Conservation (phyloP, 1,140 invertebrate genomes). For the Brachionus manjavacas region DNA sequence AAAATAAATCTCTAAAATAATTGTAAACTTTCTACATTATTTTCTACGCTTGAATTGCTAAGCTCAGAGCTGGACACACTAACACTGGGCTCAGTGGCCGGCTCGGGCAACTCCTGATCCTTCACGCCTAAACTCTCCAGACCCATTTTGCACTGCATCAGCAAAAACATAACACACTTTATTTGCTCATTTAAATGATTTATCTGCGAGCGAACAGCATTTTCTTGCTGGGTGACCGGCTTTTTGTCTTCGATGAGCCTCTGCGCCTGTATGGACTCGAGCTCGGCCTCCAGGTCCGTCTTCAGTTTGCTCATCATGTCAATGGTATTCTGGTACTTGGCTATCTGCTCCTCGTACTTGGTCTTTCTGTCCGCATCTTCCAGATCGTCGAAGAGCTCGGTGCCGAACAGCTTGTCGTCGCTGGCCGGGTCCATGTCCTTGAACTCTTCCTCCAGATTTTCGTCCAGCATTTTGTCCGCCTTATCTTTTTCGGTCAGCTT, state of each 20-base stretch:
- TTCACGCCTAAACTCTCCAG: background rate
- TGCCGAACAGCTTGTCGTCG: background rate
- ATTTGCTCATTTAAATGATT: constrained; percentile 36
- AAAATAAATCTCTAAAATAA: background rate
- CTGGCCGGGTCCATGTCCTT: constrained; percentile 16
- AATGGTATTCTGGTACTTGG: constrained; percentile 1
- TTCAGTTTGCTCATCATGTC: constrained; percentile 24
- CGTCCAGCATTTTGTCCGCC: background rate
- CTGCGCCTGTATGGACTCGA: background rate
- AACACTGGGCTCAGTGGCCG: background rate
- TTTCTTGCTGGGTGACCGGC: background rate
- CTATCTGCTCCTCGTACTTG: constrained; percentile 22
- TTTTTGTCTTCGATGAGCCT: background rate
- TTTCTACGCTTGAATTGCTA: background rate
- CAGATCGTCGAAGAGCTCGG: constrained; percentile 24
- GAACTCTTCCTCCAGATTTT: background rate
- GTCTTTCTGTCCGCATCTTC: background rate
- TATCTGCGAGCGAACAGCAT: background rate
- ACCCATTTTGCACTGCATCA: constrained; percentile 24
- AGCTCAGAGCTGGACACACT: background rate
- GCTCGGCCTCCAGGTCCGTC: constrained; percentile 1
- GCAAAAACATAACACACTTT: constrained; percentile 17
- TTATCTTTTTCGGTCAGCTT: background rate
- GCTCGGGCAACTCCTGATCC: background rate
- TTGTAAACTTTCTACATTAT: background rate